These are phyloP conservation scores for Nebria ingens DNA, from an alignment of 1,140 invertebrate genomes.

Conservation along the genomic window DNA sequence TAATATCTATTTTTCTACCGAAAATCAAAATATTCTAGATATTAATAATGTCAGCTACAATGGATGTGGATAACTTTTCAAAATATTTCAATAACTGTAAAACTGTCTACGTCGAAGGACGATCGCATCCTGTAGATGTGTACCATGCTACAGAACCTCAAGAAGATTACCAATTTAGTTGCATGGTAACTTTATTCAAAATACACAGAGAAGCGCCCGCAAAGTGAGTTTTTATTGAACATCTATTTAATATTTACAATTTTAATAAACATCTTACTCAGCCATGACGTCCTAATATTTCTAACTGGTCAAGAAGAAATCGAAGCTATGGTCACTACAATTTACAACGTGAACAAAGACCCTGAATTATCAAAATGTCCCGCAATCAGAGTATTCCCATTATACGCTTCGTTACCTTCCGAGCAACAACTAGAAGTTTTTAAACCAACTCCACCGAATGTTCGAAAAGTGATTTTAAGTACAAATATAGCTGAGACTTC, in stretches of 20 bases:
- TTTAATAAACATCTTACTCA: slow-evolving; percentile 28
- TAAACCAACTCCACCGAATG: slow-evolving; percentile 48
- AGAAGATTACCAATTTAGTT: slow-evolving; percentile 74
- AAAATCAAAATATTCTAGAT: slow-evolving; percentile 40
- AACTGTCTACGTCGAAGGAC: slow-evolving; percentile 81
- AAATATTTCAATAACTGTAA: slow-evolving; percentile 81
- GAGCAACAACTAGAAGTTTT: slow-evolving; percentile 72
- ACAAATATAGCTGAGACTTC: slow-evolving; percentile 98
- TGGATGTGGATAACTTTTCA: slow-evolving; percentile 89
- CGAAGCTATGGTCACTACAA: slow-evolving; percentile 69
- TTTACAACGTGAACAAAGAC: slow-evolving; percentile 62
- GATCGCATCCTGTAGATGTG: slow-evolving; percentile 75
- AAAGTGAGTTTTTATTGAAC: slow-evolving; percentile 48
- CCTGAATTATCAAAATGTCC: slow-evolving; percentile 39
- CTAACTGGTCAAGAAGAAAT: slow-evolving; percentile 98
- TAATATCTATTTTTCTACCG: too few relatives aligned
- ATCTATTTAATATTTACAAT: background rate
- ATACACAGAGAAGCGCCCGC: slow-evolving; percentile 74
- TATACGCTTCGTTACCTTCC: slow-evolving; percentile 74
- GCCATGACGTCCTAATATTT: slow-evolving; percentile 91
- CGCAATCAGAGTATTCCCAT: slow-evolving; percentile 58
- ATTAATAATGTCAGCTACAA: slow-evolving; percentile 89
- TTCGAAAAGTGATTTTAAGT: slow-evolving; percentile 84
- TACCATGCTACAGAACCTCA: slow-evolving; percentile 64
- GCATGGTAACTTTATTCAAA: slow-evolving; percentile 82